Base-by-base conservation (phyloP, 2,113 vertebrate genomes). In the Harpagus bidentatus region DNA sequence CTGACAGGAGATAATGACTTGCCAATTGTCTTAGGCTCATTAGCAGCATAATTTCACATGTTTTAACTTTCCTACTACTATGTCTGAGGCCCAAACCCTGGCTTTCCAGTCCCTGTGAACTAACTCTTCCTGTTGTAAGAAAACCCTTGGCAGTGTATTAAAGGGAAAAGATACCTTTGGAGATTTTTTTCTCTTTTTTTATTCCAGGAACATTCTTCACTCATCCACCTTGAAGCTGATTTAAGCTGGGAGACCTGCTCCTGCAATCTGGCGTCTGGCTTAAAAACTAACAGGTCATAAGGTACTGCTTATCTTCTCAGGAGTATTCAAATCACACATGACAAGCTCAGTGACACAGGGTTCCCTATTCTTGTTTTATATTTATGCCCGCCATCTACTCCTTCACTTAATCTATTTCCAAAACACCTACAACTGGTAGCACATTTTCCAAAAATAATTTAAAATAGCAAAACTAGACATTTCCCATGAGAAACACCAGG, bases 81-180 rank as follows among this genome's bases (percentile, higher is more conserved):
- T n/a, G 56, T 94, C 88, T 76, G 70, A 90, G 45, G 40, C 38
- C 4, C 48, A 91, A 55, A 86, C 71, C 72, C 47, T 65, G 66
- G 59, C 62, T 91, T 86, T 53, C 48, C 17, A n/a, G 70, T 82
- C 21, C 17, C 16, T 89, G 25, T 79, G 47, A 95, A 79, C 77
- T 87, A 70, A 87, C 19, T 73, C 73, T 89, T 95, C 91, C 61
- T 87, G 80, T 65, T 92, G 29, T 20, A 88, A 86, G 65, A 79
- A 93, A 95, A 86, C 13, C 7, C 65, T 89, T 97, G 94, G 93
- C 95, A 95, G 14, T 23, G 6, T n/a, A 89, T 92, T 89, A 95
- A 95, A 93, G 65, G 16, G 25, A 84, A 94, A 86, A 81, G 18
- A 76, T 36, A 90, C 26, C 83, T 94, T 74, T 91, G n/a, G 90